phyloP scores from a whole-genome alignment of 2,888 invertebrate genomes.

The Notodromas monacha region DNA sequence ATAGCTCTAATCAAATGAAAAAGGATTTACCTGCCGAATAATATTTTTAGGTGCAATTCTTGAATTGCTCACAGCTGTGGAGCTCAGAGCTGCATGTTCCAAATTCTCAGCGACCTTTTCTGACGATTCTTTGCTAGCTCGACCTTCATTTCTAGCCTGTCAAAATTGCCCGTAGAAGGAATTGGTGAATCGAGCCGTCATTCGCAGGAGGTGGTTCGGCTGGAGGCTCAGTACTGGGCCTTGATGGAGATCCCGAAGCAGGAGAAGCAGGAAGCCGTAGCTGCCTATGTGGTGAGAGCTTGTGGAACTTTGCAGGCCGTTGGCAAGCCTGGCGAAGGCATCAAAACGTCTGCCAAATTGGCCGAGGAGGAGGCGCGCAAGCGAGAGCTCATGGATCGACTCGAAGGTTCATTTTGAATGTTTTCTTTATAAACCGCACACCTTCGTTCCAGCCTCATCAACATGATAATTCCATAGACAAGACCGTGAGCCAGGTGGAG shows the following conservation, averaged over 20 bases:
- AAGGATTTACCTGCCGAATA: too few species aligned
- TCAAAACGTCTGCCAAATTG: constrained; percentile 45
- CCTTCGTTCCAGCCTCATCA: constrained; percentile 5
- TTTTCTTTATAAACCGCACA: too few species aligned
- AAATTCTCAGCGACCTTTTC: too few species aligned
- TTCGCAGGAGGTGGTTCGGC: constrained; percentile 54
- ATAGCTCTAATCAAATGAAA: too few species aligned
- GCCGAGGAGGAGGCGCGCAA: constrained; percentile 58
- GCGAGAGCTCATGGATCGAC: constrained; percentile 47
- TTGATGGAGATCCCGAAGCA: constrained; percentile 70
- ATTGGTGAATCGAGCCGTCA: too few species aligned
- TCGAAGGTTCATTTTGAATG: too few species aligned
- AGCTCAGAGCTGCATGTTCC: too few species aligned
- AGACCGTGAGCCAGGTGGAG: constrained; percentile 70
- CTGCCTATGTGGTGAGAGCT: constrained; percentile 57
- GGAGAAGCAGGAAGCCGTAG: constrained; percentile 72
- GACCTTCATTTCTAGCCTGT: too few species aligned
- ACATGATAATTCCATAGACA: constrained; percentile 24
- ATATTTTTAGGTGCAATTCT: too few species aligned
- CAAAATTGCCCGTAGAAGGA: too few species aligned
- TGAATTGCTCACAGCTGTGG: too few species aligned
- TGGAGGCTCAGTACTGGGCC: constrained; percentile 78
- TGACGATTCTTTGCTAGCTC: too few species aligned
- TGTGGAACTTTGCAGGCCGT: constrained; percentile 50
- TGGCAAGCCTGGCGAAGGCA: constrained; percentile 45